A percentile compares a stretch with the other conserved stretches of the same genome.
Evolutionary conservation across 2,888 invertebrate species (phyloP).

Genomic region (Antheraea assamensis): DNA sequence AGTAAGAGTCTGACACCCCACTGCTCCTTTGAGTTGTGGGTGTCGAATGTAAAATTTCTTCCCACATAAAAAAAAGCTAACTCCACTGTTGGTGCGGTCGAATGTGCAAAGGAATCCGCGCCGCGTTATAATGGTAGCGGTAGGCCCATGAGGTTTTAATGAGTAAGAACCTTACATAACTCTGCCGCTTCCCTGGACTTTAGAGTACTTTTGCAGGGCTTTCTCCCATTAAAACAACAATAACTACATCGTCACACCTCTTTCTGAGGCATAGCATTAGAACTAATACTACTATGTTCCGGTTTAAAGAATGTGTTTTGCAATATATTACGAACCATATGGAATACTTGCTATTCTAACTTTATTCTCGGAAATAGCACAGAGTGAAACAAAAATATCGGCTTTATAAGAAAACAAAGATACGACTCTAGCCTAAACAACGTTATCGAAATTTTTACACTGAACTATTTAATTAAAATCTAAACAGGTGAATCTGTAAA

Average conservation of each 20-base stretch:
- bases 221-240: neutral
- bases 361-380: neutral
- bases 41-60: no score
- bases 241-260: neutral
- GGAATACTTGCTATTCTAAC: neutral
- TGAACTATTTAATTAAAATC: slow-evolving; percentile 24
- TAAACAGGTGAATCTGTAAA: slow-evolving; percentile 4
- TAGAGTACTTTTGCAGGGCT: no score
- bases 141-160: no score
- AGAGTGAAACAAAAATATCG: no score
- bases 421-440: neutral
- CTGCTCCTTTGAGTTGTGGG: no score
- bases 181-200: no score
- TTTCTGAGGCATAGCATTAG: neutral
- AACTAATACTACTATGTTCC: neutral
- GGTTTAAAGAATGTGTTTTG: neutral
- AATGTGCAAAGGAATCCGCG: no score
- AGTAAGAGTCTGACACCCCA: no score
- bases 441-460: slow-evolving; percentile 35
- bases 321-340: neutral
- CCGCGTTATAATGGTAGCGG: no score
- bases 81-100: no score
- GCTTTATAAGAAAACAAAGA: neutral
- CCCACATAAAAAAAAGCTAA: no score
- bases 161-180: no score